These are phyloP conservation scores for Cervus canadensis DNA, from an alignment of 2,113 vertebrate genomes.

Conservation along the genomic window DNA sequence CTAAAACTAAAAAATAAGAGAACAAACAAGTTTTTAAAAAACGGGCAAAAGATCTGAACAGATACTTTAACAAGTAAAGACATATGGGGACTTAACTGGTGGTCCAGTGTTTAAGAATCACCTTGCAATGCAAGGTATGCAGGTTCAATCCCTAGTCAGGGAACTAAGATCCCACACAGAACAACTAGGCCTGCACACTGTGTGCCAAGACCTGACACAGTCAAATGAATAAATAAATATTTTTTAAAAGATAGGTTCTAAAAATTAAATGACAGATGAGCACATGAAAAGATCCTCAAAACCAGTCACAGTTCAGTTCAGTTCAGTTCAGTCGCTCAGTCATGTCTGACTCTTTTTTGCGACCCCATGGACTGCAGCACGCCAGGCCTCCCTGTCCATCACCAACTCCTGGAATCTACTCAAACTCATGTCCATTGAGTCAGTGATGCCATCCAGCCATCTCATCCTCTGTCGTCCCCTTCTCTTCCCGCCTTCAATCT, in stretches of 20 bases:
- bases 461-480: neutral
- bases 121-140: neutral
- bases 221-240: neutral
- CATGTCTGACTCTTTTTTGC: fast-evolving
- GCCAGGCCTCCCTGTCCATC: neutral
- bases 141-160: neutral
- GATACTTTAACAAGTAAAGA: neutral
- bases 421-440: neutral
- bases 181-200: neutral
- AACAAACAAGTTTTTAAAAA: neutral
- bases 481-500: fast-evolving
- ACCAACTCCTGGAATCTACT: neutral
- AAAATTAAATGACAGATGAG: neutral
- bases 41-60: neutral
- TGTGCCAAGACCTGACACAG: neutral
- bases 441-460: neutral
- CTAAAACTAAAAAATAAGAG: neutral
- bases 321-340: no score
- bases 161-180: neutral
- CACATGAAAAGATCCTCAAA: neutral
- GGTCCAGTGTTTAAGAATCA: neutral
- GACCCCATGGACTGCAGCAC: neutral
- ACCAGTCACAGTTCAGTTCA: neutral
- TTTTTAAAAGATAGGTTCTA: neutral
- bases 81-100: neutral